Base-by-base conservation (phyloP, 2,888 invertebrate species). In the Drosophila atripex region DNA sequence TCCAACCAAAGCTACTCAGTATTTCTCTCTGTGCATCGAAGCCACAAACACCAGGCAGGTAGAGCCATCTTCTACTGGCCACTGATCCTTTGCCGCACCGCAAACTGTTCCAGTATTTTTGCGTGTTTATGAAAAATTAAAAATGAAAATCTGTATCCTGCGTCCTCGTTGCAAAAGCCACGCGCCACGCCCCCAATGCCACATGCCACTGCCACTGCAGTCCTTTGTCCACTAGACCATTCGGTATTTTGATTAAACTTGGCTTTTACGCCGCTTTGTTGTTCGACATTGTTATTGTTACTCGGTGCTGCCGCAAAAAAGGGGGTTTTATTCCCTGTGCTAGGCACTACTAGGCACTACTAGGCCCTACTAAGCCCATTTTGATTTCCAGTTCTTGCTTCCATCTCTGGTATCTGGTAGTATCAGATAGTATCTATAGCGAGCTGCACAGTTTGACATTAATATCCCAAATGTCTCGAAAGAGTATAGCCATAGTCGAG, bases 231-330 rank as follows among this genome's bases (percentile, higher is more conserved):
- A 49, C 41, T 21, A 35, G 55, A 49, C 70, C 56, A 43, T 55
- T 65, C 78, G 55, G 76, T 74, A 79, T 85, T 85, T 80, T 82
- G 82, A 82, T 82, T 85, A 85, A 85, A 85, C 83, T 85, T 85
- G 86, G 86, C 82, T 85, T 82, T 85, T 83, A 83, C 83, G 65
- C 65, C 63, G 60, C 70, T 64, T 28, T 28, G 28, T 28, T 28
- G 28, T 28, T 28, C 12, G 18, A 25, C 47, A 21, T 49, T 58
- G 61, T 46, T 54, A 43, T 25, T 58, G 54, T 32, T 76, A 28
- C 28, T 28, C 28, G 28, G 53, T 52, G 73, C 50, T 46, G 55
- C 38, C 56, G 21, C 41, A 41, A 41, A 14, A 35, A 39, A 3
- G 39, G 7, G n/a, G 35, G 5, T 12, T 35, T 35, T 5, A 11